A percentile compares a stretch with the other conserved stretches of the same genome.
phyloP scores from a whole-genome alignment of 2,888 invertebrate species.

The Deilephila porcellus region DNA sequence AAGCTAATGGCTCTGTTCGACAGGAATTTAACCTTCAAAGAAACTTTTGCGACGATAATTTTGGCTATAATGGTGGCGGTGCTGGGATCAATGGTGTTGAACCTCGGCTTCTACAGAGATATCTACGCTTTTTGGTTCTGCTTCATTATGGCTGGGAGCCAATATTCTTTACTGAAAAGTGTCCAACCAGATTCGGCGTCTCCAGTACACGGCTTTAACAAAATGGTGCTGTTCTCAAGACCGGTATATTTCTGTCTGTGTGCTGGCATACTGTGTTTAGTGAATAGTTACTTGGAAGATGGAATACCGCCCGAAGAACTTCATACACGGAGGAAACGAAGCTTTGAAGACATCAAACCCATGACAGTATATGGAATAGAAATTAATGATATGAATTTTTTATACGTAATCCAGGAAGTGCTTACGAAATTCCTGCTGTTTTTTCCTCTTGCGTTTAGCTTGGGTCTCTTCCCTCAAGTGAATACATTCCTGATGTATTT shows the following conservation, averaged over 20 bases:
- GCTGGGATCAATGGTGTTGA: conserved; percentile 92
- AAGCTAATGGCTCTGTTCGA: conserved; percentile 96
- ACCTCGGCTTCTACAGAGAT: conserved; percentile 94
- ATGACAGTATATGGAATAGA: conserved; percentile 78
- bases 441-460: conserved; percentile 96
- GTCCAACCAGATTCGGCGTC: conserved; percentile 99
- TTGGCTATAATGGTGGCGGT: conserved; percentile 94
- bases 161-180: conserved; percentile 98
- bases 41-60: conserved; percentile 92
- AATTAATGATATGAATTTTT: conserved; percentile 83
- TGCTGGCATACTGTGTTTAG: conserved; percentile 82
- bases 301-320: conserved; percentile 52
- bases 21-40: conserved; percentile 92
- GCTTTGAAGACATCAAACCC: conserved; percentile 59
- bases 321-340: conserved; percentile 62
- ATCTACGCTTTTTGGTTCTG: conserved; percentile 97
- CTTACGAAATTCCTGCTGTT: conserved; percentile 92
- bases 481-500: conserved; percentile 98
- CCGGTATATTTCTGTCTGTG: conserved; percentile 97
- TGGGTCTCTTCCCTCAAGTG: conserved; percentile 98
- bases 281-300: conserved; percentile 72
- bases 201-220: conserved; percentile 98
- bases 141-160: conserved; percentile 98
- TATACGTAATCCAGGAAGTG: conserved; percentile 88
- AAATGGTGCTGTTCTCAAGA: conserved; percentile 96